Percentiles rank a stretch among this genome's conserved stretches.
phyloP scores from a whole-genome alignment of 2,888 invertebrate genomes.

The Chironomus tentans region DNA sequence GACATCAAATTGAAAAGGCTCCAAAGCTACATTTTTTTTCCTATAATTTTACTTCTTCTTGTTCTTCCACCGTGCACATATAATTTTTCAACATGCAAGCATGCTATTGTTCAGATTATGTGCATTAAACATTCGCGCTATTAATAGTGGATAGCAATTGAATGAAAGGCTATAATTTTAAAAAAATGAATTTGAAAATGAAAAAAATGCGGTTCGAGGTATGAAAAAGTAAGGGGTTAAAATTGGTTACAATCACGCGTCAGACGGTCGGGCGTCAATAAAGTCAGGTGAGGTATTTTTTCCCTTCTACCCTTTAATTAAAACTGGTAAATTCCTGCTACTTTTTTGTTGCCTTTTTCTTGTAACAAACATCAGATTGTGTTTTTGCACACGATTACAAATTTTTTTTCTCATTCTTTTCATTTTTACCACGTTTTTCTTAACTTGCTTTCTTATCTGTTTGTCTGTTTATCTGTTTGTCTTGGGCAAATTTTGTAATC shows the following conservation, averaged over 20 bases:
- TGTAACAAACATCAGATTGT: too few relatives aligned
- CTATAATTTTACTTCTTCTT: background rate
- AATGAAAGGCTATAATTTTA: constrained; percentile 15
- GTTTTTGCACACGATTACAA: too few relatives aligned
- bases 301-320: background rate
- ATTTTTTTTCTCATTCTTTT: too few relatives aligned
- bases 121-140: background rate
- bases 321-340: background rate
- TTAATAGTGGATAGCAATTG: background rate
- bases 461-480: too few relatives aligned
- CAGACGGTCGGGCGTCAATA: constrained; percentile 22
- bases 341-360: background rate
- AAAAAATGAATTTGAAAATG: background rate
- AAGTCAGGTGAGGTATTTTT: constrained; percentile 16
- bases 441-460: too few relatives aligned
- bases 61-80: background rate
- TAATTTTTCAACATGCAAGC: background rate
- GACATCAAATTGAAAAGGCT: background rate
- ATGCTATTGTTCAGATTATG: background rate
- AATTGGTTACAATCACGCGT: constrained; percentile 24
- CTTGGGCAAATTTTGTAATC: too few relatives aligned
- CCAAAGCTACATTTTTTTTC: background rate
- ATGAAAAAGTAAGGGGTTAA: background rate
- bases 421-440: too few relatives aligned
- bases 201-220: constrained; percentile 12